These are phyloP conservation scores for Sabatieria punctata DNA, from an alignment of 2,888 invertebrate species.

Conservation along the genomic window DNA sequence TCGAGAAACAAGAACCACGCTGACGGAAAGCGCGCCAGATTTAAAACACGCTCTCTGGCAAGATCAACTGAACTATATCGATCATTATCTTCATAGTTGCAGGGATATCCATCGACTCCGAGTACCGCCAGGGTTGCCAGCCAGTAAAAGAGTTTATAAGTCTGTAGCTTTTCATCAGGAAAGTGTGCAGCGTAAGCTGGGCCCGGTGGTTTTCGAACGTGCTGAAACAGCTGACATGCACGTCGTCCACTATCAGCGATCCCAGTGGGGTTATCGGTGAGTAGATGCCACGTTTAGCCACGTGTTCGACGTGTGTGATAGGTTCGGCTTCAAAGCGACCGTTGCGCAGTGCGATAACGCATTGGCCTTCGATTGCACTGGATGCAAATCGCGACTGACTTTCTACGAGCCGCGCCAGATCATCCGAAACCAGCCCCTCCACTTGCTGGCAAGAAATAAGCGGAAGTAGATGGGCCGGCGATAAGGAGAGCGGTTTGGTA, in stretches of 20 bases:
- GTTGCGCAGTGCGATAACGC: neutral
- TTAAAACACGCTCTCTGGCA: no score
- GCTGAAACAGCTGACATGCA: neutral
- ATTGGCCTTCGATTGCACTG: neutral
- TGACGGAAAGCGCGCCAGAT: no score
- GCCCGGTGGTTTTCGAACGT: neutral
- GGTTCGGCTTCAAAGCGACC: neutral
- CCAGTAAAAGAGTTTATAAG: no score
- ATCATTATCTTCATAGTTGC: no score
- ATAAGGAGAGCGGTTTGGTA: neutral
- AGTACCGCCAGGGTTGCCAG: no score
- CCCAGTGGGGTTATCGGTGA: neutral
- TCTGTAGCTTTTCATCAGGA: no score
- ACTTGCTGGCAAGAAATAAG: neutral
- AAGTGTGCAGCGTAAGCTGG: neutral
- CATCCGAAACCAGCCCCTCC: neutral
- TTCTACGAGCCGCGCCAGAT: neutral
- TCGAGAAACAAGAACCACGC: no score
- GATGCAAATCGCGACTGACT: neutral
- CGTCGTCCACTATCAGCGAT: neutral
- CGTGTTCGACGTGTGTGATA: neutral
- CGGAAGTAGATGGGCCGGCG: neutral
- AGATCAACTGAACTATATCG: no score
- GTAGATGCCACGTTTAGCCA: neutral
- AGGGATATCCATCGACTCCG: no score